Conservation (phyloP, 1,140 invertebrate genomes). For the Yoshiicerus persimilis region DNA sequence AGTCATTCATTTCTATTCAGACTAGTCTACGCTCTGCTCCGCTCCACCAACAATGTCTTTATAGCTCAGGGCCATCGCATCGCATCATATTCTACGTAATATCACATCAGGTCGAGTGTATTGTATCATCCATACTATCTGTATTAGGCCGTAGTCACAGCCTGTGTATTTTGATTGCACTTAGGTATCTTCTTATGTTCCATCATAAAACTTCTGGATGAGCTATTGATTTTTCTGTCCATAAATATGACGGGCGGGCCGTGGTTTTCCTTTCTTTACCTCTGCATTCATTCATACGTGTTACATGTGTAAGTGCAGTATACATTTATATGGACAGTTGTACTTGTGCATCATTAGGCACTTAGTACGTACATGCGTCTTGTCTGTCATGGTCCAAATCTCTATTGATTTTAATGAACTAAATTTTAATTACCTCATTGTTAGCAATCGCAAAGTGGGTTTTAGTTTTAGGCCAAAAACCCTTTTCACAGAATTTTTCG, state of each 20-base stretch:
- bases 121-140: not conserved
- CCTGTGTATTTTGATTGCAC: not conserved
- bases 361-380: no score
- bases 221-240: constrained; percentile 15
- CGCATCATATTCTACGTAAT: not conserved
- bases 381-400: no score
- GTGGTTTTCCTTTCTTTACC: not conserved
- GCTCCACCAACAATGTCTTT: not conserved
- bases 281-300: not conserved
- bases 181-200: not conserved
- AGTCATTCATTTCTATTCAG: not conserved
- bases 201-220: not conserved
- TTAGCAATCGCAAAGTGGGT: no score
- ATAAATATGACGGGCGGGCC: not conserved
- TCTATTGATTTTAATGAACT: no score
- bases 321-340: not conserved
- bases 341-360: no score
- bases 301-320: not conserved
- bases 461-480: no score
- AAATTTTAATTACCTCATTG: no score
- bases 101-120: not conserved
- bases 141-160: not conserved
- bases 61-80: not conserved
- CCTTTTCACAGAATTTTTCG: no score
- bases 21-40: not conserved